phyloP scores from a whole-genome alignment of 2,113 vertebrate genomes.

The Microtus ochrogaster region DNA sequence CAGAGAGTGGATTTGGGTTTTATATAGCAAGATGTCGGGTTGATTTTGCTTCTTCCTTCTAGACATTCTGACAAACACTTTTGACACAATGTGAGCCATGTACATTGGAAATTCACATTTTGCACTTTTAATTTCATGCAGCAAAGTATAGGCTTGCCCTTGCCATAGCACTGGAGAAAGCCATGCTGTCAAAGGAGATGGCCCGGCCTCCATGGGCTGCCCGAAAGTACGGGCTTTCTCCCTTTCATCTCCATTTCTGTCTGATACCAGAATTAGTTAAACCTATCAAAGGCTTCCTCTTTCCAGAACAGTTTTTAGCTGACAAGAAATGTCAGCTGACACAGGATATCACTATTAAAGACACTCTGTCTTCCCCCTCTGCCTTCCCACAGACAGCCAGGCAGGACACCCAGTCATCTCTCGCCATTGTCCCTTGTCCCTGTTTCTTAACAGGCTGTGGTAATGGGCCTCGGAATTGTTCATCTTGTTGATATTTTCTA shows the following conservation, averaged over 20 bases:
- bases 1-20: slow-evolving; percentile 73
- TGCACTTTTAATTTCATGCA: slow-evolving; percentile 85
- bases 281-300: slow-evolving; percentile 66
- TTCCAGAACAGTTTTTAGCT: slow-evolving; percentile 77
- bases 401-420: neutral
- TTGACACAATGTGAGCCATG: slow-evolving; percentile 76
- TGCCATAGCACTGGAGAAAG: slow-evolving; percentile 78
- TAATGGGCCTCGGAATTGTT: neutral
- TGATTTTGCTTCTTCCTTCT: slow-evolving; percentile 64
- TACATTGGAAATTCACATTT: slow-evolving; percentile 83
- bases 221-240: slow-evolving; percentile 78
- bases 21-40: slow-evolving; percentile 71
- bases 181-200: slow-evolving; percentile 78
- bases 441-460: neutral
- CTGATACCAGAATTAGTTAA: slow-evolving; percentile 81
- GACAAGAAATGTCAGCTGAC: slow-evolving; percentile 66
- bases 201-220: slow-evolving; percentile 70
- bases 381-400: neutral
- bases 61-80: slow-evolving; percentile 79
- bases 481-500: slow-evolving; percentile 55
- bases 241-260: slow-evolving; percentile 71
- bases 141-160: slow-evolving; percentile 79
- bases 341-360: slow-evolving; percentile 65
- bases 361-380: neutral
- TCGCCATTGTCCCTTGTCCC: neutral